phyloP scores from a whole-genome alignment of 2,888 invertebrate genomes.

The Harpalus rubripes region DNA sequence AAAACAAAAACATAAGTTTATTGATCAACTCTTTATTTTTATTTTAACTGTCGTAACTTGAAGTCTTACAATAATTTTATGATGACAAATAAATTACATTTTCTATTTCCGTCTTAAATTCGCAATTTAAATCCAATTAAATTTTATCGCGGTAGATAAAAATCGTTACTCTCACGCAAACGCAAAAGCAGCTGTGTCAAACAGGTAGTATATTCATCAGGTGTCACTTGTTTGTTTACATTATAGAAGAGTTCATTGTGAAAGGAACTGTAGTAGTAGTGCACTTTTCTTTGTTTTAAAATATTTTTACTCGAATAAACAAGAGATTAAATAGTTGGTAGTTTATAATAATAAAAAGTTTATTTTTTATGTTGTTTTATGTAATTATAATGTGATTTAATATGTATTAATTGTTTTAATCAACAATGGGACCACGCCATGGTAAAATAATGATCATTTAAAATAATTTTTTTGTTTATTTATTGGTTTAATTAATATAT shows the following conservation, averaged over 20 bases:
- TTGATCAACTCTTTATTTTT: too few species aligned
- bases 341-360: background rate
- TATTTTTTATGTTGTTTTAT: background rate
- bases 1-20: too few species aligned
- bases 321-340: background rate
- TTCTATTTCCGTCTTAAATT: slow-evolving; percentile 21
- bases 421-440: background rate
- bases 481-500: too few species aligned
- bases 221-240: slow-evolving; percentile 48
- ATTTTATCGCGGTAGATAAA: slow-evolving; percentile 47
- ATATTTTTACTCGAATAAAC: background rate
- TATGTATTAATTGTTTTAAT: background rate
- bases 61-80: background rate
- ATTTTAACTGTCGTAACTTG: too few species aligned
- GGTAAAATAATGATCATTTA: background rate
- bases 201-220: slow-evolving; percentile 53
- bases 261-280: background rate
- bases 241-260: slow-evolving; percentile 47
- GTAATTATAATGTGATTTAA: background rate
- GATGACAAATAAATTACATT: slow-evolving; percentile 12
- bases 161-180: slow-evolving; percentile 48
- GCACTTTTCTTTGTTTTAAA: background rate
- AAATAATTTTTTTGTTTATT: too few species aligned
- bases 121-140: slow-evolving; percentile 31
- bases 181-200: slow-evolving; percentile 1